A percentile compares a stretch with the other conserved stretches of the same genome.
Evolutionary conservation across 2,113 vertebrate genomes (phyloP).

Genomic region (Callithrix jacchus): DNA sequence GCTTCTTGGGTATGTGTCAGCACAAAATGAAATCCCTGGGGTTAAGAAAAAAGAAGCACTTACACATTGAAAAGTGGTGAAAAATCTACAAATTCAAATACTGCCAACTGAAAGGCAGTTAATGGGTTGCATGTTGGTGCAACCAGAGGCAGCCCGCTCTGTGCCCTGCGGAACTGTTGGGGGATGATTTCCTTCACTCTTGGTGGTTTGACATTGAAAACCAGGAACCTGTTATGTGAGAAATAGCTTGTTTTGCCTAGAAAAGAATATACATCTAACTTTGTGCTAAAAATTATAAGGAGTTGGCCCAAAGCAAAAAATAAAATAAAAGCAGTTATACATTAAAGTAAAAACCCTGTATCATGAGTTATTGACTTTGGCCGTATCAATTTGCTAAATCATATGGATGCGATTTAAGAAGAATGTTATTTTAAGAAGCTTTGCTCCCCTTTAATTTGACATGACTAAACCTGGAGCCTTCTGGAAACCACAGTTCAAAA

Average conservation of each 20-base stretch:
- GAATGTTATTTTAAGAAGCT: slow-evolving; percentile 84
- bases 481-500: slow-evolving; percentile 79
- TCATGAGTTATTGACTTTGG: slow-evolving; percentile 87
- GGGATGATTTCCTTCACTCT: not conserved
- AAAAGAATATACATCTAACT: slow-evolving; percentile 58
- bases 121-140: not conserved
- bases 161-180: not conserved
- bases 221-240: slow-evolving; percentile 57
- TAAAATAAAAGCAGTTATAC: slow-evolving; percentile 80
- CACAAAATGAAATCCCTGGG: slow-evolving; percentile 79
- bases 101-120: slow-evolving; percentile 50
- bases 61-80: slow-evolving; percentile 58
- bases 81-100: slow-evolving; percentile 58
- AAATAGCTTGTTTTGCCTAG: slow-evolving; percentile 67
- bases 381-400: slow-evolving; percentile 83
- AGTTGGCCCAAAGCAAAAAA: slow-evolving; percentile 80
- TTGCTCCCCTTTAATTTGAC: slow-evolving; percentile 80
- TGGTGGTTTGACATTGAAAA: slow-evolving; percentile 48
- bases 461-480: slow-evolving; percentile 80
- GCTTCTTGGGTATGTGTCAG: slow-evolving; percentile 73
- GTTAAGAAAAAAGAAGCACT: slow-evolving; percentile 78
- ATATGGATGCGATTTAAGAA: slow-evolving; percentile 85
- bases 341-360: slow-evolving; percentile 81
- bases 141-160: slow-evolving; percentile 11
- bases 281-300: slow-evolving; percentile 75